These are phyloP conservation scores for Sinodicranocentrus sp. DNA, from an alignment of 2,888 invertebrate genomes.

Conservation along the genomic window DNA sequence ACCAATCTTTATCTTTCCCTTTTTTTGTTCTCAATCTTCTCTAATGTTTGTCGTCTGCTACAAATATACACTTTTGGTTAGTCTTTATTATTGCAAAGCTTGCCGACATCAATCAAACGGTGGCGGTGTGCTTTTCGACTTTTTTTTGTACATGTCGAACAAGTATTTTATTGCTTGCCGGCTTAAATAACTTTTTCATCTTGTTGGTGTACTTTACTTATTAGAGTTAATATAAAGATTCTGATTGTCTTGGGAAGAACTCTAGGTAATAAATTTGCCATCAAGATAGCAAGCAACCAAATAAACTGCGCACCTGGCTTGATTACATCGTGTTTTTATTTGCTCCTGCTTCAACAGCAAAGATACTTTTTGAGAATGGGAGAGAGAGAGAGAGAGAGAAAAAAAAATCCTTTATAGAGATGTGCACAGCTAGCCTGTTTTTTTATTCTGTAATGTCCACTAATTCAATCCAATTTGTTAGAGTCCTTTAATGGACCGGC, in stretches of 20 bases:
- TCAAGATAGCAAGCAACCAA: slow-evolving; percentile 33
- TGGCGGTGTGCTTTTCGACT: slow-evolving; percentile 18
- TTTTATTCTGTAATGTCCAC: slow-evolving; percentile 32
- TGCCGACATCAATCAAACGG: slow-evolving; percentile 59
- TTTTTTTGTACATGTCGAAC: slow-evolving; percentile 42
- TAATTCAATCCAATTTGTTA: slow-evolving; percentile 64
- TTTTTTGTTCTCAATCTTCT: neutral
- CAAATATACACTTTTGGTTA: slow-evolving; percentile 16
- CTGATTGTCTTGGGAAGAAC: slow-evolving; percentile 37
- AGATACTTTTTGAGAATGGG: neutral
- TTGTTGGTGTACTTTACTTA: slow-evolving; percentile 37
- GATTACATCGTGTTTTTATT: slow-evolving; percentile 25
- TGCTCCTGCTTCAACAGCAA: neutral
- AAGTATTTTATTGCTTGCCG: slow-evolving; percentile 53
- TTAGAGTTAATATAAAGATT: slow-evolving; percentile 36
- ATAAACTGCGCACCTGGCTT: slow-evolving; percentile 61
- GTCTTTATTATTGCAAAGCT: slow-evolving; percentile 46
- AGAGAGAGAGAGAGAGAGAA: too few species aligned
- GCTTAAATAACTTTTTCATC: neutral
- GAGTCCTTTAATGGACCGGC: slow-evolving; percentile 64
- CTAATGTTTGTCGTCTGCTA: slow-evolving; percentile 18
- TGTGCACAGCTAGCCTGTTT: neutral
- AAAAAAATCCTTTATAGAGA: too few species aligned
- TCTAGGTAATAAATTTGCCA: slow-evolving; percentile 50
- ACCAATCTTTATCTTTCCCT: slow-evolving; percentile 31